Evolutionary conservation across 2,888 invertebrate genomes (phyloP).

Genomic region (Allolobophora icterica): DNA sequence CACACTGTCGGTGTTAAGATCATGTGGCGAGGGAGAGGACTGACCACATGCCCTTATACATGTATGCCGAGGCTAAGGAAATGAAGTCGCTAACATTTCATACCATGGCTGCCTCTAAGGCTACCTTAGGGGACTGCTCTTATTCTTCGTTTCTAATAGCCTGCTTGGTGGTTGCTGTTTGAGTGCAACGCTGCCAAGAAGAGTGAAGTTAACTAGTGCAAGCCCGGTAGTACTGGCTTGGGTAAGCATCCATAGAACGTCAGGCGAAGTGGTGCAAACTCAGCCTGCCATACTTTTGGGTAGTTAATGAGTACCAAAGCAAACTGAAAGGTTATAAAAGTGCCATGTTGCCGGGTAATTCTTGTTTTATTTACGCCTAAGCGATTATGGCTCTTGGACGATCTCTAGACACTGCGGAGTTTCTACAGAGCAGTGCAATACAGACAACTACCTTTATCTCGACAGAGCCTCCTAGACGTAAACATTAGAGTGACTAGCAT

Average conservation of each 20-base stretch:
- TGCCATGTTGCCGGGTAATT: not conserved
- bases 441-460: not conserved
- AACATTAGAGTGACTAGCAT: not conserved
- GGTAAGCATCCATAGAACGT: not conserved
- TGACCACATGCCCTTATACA: no score
- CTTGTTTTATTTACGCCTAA: not conserved
- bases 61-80: no score
- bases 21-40: no score
- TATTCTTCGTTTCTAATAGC: no score
- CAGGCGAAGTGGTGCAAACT: not conserved
- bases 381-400: not conserved
- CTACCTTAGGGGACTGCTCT: no score
- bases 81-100: no score
- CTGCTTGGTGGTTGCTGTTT: no score
- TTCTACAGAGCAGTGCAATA: not conserved
- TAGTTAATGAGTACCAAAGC: not conserved
- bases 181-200: not conserved
- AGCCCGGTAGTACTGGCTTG: not conserved
- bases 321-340: no score
- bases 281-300: not conserved
- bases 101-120: no score
- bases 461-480: not conserved
- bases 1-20: no score
- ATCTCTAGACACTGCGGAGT: not conserved
- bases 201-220: not conserved